Evolutionary conservation across 64 coral and sea anemone species (phyloP).

Genomic region (Astreopora myriophthalma): DNA sequence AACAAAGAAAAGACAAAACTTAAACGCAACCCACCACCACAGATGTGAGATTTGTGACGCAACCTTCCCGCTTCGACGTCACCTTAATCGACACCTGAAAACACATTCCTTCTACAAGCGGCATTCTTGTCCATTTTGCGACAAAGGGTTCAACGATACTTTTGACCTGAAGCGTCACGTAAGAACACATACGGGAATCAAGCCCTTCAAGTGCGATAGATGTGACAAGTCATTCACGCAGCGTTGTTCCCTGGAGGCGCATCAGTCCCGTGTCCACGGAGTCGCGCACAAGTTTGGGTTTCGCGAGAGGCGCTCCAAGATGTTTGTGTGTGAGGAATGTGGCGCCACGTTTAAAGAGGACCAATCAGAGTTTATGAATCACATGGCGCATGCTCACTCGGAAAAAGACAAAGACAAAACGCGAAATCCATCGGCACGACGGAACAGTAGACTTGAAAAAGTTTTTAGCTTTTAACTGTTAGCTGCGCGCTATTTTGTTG

Average conservation of each 20-base stretch:
- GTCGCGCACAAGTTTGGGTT: slow-evolving; percentile 93
- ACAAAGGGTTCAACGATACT: slow-evolving; percentile 98
- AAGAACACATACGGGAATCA: slow-evolving; percentile 97
- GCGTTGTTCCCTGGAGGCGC: slow-evolving; percentile 92
- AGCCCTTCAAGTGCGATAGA: slow-evolving; percentile 93
- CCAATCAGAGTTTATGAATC: slow-evolving; percentile 90
- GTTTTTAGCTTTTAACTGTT: not conserved
- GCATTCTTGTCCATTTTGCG: slow-evolving; percentile 87
- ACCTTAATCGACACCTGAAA: slow-evolving; percentile 89
- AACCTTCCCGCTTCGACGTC: slow-evolving; percentile 73
- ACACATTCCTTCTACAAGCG: slow-evolving; percentile 99
- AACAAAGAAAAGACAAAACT: not conserved
- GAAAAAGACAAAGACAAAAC: slow-evolving; percentile 78
- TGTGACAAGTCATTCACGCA: slow-evolving; percentile 99
- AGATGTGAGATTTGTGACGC: slow-evolving; percentile 80
- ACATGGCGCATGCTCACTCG: slow-evolving; percentile 80
- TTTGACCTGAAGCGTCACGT: slow-evolving; percentile 99
- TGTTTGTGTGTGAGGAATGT: slow-evolving; percentile 96
- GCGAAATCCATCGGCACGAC: slow-evolving; percentile 32
- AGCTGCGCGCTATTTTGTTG: too few species aligned
- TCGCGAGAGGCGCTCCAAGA: slow-evolving; percentile 89
- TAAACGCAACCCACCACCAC: slow-evolving; percentile 26
- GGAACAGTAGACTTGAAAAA: slow-evolving; percentile 34
- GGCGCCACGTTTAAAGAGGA: slow-evolving; percentile 90
- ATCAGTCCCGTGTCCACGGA: slow-evolving; percentile 86